A percentile compares a stretch with the other conserved stretches of the same genome.
Evolutionary conservation across 1,140 invertebrate genomes (phyloP).

Genomic region (Sweltsa coloradensis): DNA sequence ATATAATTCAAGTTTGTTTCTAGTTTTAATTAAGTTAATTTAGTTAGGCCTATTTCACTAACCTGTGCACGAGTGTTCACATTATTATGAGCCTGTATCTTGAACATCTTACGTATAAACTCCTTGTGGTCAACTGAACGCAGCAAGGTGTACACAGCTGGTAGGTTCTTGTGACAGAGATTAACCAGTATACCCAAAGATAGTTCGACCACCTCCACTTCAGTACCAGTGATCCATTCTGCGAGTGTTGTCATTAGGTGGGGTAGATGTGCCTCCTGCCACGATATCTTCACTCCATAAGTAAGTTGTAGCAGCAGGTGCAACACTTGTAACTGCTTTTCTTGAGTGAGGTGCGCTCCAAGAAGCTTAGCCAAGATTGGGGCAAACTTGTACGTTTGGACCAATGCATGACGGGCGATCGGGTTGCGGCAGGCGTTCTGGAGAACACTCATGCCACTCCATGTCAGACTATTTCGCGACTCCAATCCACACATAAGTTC

Average conservation of each 20-base stretch:
- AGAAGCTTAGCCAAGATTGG: conserved; percentile 45
- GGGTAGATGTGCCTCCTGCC: conserved; percentile 52
- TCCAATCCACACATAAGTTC: conserved; percentile 29
- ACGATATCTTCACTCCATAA: conserved; percentile 53
- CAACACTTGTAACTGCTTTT: conserved; percentile 38
- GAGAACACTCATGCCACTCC: conserved; percentile 47
- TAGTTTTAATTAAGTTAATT: background rate
- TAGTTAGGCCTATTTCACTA: background rate
- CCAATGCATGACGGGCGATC: conserved; percentile 40
- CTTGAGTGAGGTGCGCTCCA: conserved; percentile 33
- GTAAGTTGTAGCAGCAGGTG: conserved; percentile 49
- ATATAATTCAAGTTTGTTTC: too few species aligned
- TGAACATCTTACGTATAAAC: conserved; percentile 40
- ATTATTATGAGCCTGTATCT: conserved; percentile 24
- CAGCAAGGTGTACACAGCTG: conserved; percentile 49
- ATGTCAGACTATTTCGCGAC: conserved; percentile 27
- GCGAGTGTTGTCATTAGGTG: conserved; percentile 45
- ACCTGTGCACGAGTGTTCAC: conserved; percentile 11
- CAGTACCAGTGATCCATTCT: conserved; percentile 42
- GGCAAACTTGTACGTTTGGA: conserved; percentile 54
- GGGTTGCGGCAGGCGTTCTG: conserved; percentile 43
- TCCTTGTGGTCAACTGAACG: conserved; percentile 47
- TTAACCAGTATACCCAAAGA: conserved; percentile 56
- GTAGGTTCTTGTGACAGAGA: conserved; percentile 54
- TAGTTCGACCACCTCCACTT: conserved; percentile 40